Percentiles rank a stretch among this genome's conserved stretches.
Conservation (phyloP, 2,113 vertebrate species). For the Pterophyllum scalare region DNA sequence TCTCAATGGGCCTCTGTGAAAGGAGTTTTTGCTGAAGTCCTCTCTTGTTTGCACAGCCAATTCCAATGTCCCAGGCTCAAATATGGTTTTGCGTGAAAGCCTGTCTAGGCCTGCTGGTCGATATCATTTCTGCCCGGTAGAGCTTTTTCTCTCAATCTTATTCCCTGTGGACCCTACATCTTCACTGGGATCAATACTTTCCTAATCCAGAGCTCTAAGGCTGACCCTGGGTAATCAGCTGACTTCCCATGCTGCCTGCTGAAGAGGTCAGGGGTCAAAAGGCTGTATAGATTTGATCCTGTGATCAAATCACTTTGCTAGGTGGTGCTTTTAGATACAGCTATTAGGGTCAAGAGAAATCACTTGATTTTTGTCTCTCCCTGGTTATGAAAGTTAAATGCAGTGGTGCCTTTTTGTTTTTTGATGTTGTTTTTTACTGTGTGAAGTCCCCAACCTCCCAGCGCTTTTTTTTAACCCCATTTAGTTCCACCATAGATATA, state of each 20-base stretch:
- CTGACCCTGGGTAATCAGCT: constrained; percentile 74
- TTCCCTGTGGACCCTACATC: constrained; percentile 69
- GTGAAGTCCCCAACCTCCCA: neutral
- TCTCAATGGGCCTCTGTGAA: constrained; percentile 57
- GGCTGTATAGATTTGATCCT: constrained; percentile 77
- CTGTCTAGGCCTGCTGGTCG: constrained; percentile 60
- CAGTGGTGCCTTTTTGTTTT: neutral
- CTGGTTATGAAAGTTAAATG: constrained; percentile 22
- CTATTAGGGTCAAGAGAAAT: constrained; percentile 63
- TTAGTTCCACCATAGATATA: neutral
- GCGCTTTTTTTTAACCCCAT: neutral
- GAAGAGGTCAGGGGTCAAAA: constrained; percentile 79
- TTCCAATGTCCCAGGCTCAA: constrained; percentile 68
- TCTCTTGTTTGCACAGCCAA: constrained; percentile 71
- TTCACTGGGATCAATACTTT: constrained; percentile 75
- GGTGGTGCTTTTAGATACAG: constrained; percentile 64
- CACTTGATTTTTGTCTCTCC: constrained; percentile 26
- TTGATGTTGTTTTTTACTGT: neutral
- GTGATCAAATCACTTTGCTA: constrained; percentile 76
- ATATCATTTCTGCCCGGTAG: constrained; percentile 68
- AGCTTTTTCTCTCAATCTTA: constrained; percentile 69
- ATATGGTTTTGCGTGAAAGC: constrained; percentile 68
- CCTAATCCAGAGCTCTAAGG: constrained; percentile 69
- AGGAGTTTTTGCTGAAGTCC: constrained; percentile 59
- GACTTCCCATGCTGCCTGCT: constrained; percentile 75